Conservation (phyloP, 2,797 vertebrate species). For the Epinephelus malabaricus region DNA sequence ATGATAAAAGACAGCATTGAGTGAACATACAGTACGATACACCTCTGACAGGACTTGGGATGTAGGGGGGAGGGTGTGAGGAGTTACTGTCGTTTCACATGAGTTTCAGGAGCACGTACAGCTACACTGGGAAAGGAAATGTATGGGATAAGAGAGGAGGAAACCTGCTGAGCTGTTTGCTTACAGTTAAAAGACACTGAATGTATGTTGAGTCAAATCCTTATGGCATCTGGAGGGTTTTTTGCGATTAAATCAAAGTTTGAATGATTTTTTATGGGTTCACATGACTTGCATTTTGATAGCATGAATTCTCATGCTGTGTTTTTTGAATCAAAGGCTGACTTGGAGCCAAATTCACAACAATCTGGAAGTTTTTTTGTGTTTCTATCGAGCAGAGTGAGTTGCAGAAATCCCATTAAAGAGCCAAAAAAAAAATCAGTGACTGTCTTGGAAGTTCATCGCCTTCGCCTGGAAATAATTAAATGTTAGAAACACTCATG, state of each 20-base stretch:
- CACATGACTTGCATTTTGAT: slow-evolving; percentile 7
- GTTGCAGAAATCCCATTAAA: slow-evolving; percentile 41
- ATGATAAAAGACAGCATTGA: slow-evolving; percentile 84
- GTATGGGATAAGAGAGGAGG: slow-evolving; percentile 1
- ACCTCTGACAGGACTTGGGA: slow-evolving; percentile 92
- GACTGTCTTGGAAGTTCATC: slow-evolving; percentile 32
- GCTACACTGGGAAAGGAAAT: slow-evolving; percentile 25
- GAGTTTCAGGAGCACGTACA: slow-evolving; percentile 82
- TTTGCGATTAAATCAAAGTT: slow-evolving; percentile 18
- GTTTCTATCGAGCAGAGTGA: slow-evolving; percentile 8
- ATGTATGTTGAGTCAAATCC: slow-evolving; percentile 32
- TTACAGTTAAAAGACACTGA: slow-evolving; percentile 24
- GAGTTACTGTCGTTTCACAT: slow-evolving; percentile 94
- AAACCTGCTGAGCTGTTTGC: slow-evolving; percentile 36
- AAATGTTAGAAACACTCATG: slow-evolving; percentile 90
- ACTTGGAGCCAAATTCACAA: slow-evolving; percentile 13
- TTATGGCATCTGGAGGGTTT: background rate
- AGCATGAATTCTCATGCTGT: background rate
- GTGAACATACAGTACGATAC: slow-evolving; percentile 88
- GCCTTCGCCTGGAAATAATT: slow-evolving; percentile 42
- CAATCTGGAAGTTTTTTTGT: background rate
- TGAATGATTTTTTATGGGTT: slow-evolving; percentile 6
- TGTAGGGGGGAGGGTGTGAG: slow-evolving; percentile 82
- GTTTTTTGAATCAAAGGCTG: slow-evolving; percentile 1
- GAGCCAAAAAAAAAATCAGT: slow-evolving; percentile 34